Conservation (phyloP, 2,888 invertebrate genomes). For the Neria commutata region DNA sequence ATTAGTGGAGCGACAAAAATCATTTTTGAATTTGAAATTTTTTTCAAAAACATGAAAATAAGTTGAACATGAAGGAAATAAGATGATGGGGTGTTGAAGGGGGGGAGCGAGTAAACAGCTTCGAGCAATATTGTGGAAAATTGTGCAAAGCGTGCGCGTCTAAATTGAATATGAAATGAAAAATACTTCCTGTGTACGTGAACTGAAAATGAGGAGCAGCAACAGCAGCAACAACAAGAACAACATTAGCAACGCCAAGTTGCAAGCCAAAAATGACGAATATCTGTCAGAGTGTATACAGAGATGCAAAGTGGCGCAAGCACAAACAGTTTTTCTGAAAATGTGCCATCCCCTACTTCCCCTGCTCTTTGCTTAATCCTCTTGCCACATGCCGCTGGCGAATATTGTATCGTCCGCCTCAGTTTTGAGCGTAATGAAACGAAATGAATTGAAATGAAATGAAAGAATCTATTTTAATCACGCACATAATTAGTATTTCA, state of each 20-base stretch:
- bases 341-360: neutral
- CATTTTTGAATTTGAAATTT: too few relatives aligned
- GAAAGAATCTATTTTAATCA: slow-evolving; percentile 53
- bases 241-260: neutral
- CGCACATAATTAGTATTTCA: slow-evolving; percentile 54
- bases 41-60: too few relatives aligned
- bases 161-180: slow-evolving; percentile 5
- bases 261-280: slow-evolving; percentile 39
- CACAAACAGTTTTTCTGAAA: slow-evolving; percentile 47
- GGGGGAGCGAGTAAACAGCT: too few relatives aligned
- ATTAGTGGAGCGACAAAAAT: neutral
- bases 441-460: too few relatives aligned
- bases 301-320: slow-evolving; percentile 28
- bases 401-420: neutral
- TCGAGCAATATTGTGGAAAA: too few relatives aligned
- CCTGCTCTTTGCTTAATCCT: neutral
- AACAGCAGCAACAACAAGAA: neutral
- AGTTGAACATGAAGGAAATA: too few relatives aligned
- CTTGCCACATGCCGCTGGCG: neutral
- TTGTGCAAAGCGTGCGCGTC: slow-evolving; percentile 3
- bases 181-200: slow-evolving; percentile 12
- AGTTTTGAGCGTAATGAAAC: too few relatives aligned
- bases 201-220: neutral
- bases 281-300: slow-evolving; percentile 43
- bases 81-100: too few relatives aligned